Evolutionary conservation across 2,113 vertebrate species (phyloP), one percentile per base, ranked within the genome.

Genomic region (Podiceps cristatus): DNA sequence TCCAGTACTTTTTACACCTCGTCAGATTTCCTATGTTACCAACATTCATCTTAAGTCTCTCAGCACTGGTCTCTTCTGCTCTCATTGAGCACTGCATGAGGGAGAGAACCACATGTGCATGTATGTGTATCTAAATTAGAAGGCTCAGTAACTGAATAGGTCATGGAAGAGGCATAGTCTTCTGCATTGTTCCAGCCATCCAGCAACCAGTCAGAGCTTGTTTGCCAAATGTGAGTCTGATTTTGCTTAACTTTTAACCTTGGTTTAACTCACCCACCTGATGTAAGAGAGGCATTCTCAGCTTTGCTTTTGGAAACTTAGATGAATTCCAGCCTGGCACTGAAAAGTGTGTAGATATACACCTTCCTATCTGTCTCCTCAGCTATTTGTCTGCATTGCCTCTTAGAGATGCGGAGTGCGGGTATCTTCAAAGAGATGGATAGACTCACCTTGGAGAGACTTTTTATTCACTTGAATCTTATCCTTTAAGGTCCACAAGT

Each of bases 91-190:
- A 27, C 11, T 76, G 35, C 28, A 11, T 24, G 33, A 72, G 29
- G 40, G 10, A 56, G 4, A 53, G 33, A 40, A 42, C 6, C 24
- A 2, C 11, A 14, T 16, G 5, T 50, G 25, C 2, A 0, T 17
- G 31, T 25, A 18, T 53, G 9, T 44, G 27, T 35, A 16, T 64
- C 45, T 73, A 11, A 69, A 27, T 37, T 4, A 90, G 55, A 82
- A 50, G 15, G 44, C 31, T 50, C 45, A 66, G 56, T 31, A 71
- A 67, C 4, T 24, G 25, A 83, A 45, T 11, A 58, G 27, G 31
- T 52, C 18, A 35, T 44, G 17, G 35, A 29, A 67, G 35, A 84
- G 17, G 18, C 33, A n/a, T 27, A 27, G 31, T 62, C 35, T 40
- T 75, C 71, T 72, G 17, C 28, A 18, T 23, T 58, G 29, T 23